A percentile compares a stretch with the other conserved stretches of the same genome.
phyloP scores from a whole-genome alignment of 2,113 vertebrate genomes.

The Otus sunia region DNA sequence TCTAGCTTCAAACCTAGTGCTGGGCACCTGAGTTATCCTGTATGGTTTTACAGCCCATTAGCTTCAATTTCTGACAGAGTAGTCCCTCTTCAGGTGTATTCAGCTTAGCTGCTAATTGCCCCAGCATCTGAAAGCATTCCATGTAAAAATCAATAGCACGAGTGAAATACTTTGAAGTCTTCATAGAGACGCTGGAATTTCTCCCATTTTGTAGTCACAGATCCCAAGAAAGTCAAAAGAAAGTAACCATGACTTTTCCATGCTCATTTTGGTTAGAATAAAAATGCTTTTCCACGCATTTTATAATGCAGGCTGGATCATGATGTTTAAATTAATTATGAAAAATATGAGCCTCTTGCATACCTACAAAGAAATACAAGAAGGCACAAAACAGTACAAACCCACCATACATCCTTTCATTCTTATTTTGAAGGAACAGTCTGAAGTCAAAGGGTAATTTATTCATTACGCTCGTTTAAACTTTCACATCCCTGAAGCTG shows the following conservation, averaged over 20 bases:
- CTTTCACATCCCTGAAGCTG: not conserved
- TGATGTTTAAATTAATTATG: not conserved
- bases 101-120: not conserved
- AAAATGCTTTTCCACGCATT: not conserved
- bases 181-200: not conserved
- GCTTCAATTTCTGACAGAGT: not conserved
- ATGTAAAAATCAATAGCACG: not conserved
- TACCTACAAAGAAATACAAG: not conserved
- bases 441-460: not conserved
- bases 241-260: rapidly evolving
- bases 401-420: not conserved
- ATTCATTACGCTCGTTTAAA: not conserved
- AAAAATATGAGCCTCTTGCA: not conserved
- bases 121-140: not conserved
- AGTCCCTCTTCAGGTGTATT: not conserved
- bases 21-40: not conserved
- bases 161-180: not conserved
- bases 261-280: not conserved
- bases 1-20: not conserved
- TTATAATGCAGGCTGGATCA: not conserved
- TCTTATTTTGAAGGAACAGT: not conserved
- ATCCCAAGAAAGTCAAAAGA: not conserved
- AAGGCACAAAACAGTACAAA: not conserved
- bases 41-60: not conserved
- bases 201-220: not conserved